These are phyloP conservation scores for Oryzias celebensis DNA, from an alignment of 2,113 vertebrate genomes.

Conservation along the genomic window DNA sequence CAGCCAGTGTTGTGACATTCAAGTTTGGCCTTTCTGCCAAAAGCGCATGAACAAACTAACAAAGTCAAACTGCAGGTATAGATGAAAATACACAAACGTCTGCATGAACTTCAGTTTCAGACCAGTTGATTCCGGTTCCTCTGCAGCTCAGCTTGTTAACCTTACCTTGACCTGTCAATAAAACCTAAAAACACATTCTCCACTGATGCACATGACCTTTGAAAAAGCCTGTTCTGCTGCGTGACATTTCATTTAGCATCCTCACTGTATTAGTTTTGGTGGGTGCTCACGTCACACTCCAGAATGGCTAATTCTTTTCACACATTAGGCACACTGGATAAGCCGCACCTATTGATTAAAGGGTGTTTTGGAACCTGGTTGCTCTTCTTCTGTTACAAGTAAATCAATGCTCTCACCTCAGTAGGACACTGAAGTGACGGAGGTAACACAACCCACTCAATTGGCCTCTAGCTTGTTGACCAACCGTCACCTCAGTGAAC, in stretches of 20 bases:
- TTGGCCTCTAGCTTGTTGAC: conserved; percentile 25
- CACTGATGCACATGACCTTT: conserved; percentile 44
- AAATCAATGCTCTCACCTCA: conserved; percentile 62
- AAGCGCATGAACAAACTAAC: too few species aligned
- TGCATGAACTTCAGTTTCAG: neutral
- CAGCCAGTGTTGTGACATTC: too few species aligned
- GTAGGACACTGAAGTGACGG: conserved; percentile 52
- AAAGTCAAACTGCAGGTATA: too few species aligned
- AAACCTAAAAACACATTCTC: conserved; percentile 50
- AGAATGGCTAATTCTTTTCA: conserved; percentile 33
- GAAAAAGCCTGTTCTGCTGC: conserved; percentile 18
- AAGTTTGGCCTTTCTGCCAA: too few species aligned
- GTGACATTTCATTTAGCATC: conserved; percentile 54
- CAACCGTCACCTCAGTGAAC: conserved; percentile 44
- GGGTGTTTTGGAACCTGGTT: conserved; percentile 61
- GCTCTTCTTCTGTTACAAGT: conserved; percentile 31
- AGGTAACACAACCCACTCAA: conserved; percentile 43
- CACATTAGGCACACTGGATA: conserved; percentile 47
- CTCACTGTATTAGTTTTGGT: conserved; percentile 44
- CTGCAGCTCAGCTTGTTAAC: conserved; percentile 29
- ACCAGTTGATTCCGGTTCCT: neutral
- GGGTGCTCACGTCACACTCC: conserved; percentile 30
- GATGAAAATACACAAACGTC: neutral
- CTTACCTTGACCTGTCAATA: conserved; percentile 43
- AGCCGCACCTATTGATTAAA: conserved; percentile 65